Evolutionary conservation across 1,140 invertebrate genomes (phyloP).

Genomic region (Solenopsis fugax): DNA sequence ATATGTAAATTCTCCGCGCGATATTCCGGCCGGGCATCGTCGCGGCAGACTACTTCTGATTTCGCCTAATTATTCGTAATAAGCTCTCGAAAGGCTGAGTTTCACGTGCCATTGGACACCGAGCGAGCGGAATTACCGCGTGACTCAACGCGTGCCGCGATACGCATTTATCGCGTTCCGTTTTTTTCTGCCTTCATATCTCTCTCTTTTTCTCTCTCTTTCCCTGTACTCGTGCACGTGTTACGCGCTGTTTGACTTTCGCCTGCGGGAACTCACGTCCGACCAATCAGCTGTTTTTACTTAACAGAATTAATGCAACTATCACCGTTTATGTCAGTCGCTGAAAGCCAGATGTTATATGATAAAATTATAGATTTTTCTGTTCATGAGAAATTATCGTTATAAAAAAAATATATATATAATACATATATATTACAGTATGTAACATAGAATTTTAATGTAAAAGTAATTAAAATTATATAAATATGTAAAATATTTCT

Average conservation of each 20-base stretch:
- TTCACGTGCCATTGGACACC: conserved; percentile 44
- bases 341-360: background rate
- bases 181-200: conserved; percentile 1
- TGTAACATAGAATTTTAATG: background rate
- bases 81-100: conserved; percentile 22
- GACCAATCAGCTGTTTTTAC: conserved; percentile 36
- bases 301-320: conserved; percentile 7
- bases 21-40: background rate
- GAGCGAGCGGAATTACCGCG: conserved; percentile 47
- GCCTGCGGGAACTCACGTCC: conserved; percentile 10
- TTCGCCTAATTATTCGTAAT: conserved; percentile 17
- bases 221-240: conserved; percentile 30
- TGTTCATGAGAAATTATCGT: background rate
- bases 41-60: background rate
- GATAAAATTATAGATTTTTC: background rate
- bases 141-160: conserved; percentile 59
- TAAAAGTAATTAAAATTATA: conserved; percentile 6
- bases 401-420: background rate
- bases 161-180: conserved; percentile 50
- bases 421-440: too few species aligned
- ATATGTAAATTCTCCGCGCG: background rate
- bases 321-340: conserved; percentile 7
- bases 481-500: background rate
- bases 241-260: conserved; percentile 41
- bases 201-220: conserved; percentile 26